These are phyloP conservation scores for Pterostichus madidus DNA, from an alignment of 2,888 invertebrate species.

Conservation along the genomic window DNA sequence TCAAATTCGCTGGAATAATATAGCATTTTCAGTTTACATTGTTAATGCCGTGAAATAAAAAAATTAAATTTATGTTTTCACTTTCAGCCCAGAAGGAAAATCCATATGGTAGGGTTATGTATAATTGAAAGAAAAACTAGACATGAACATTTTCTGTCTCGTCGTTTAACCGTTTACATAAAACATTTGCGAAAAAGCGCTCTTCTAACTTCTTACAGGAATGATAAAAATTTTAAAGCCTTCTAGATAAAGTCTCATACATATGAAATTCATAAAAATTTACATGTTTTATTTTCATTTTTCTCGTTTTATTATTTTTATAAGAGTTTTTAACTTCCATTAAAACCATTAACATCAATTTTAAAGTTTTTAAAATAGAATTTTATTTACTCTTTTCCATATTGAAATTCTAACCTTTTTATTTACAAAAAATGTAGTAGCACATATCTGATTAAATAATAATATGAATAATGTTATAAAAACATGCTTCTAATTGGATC, in stretches of 20 bases:
- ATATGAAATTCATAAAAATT: conserved; percentile 37
- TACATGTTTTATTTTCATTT: conserved; percentile 15
- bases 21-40: neutral
- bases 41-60: neutral
- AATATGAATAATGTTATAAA: too few species aligned
- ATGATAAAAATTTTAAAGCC: conserved; percentile 37
- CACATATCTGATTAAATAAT: too few species aligned
- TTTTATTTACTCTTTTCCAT: neutral
- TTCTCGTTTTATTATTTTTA: neutral
- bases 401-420: too few species aligned
- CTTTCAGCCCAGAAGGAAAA: conserved; percentile 6
- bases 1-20: neutral
- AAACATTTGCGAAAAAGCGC: conserved; percentile 27
- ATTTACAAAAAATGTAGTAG: too few species aligned
- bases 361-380: neutral
- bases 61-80: neutral
- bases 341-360: conserved; percentile 11
- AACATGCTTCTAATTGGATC: too few species aligned
- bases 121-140: conserved; percentile 22
- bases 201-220: neutral
- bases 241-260: conserved; percentile 10
- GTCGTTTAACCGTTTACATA: conserved; percentile 31
- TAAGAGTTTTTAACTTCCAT: conserved; percentile 32
- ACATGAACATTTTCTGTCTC: neutral
- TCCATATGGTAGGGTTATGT: conserved; percentile 3